Evolutionary conservation across 2,888 invertebrate genomes (phyloP).

Genomic region (Eucera pruinosa): DNA sequence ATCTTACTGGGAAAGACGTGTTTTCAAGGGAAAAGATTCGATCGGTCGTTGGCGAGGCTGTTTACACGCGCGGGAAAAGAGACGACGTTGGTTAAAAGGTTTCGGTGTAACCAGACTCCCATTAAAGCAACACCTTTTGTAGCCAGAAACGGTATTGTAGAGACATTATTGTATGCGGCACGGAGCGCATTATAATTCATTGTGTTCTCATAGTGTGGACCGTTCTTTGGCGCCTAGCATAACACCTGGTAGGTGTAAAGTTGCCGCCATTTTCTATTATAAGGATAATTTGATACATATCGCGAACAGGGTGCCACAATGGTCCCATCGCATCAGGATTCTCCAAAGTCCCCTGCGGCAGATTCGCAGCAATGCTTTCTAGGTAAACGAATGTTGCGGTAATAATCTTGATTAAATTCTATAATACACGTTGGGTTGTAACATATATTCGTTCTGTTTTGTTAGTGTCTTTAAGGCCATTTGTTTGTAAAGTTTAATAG

Average conservation of each 20-base stretch:
- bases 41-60: slow-evolving; percentile 52
- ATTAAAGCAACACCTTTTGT: slow-evolving; percentile 84
- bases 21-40: slow-evolving; percentile 34
- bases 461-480: too few species aligned
- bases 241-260: slow-evolving; percentile 84
- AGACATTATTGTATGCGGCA: slow-evolving; percentile 77
- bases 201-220: slow-evolving; percentile 73
- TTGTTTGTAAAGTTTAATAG: too few species aligned
- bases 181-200: slow-evolving; percentile 80
- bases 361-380: slow-evolving; percentile 40
- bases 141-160: slow-evolving; percentile 76
- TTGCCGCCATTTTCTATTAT: slow-evolving; percentile 84
- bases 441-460: too few species aligned
- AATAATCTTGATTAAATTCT: slow-evolving; percentile 44
- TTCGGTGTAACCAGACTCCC: slow-evolving; percentile 79
- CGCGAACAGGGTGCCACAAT: slow-evolving; percentile 69
- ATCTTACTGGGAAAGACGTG: slow-evolving; percentile 42
- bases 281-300: slow-evolving; percentile 84
- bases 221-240: slow-evolving; percentile 71
- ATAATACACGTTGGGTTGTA: too few species aligned
- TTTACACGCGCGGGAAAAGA: slow-evolving; percentile 65
- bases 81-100: slow-evolving; percentile 62
- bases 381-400: slow-evolving; percentile 17
- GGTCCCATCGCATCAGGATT: slow-evolving; percentile 54
- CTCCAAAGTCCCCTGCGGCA: slow-evolving; percentile 11